These are phyloP conservation scores for Colossoma macropomum DNA, from an alignment of 2,113 vertebrate species.

Conservation along the genomic window DNA sequence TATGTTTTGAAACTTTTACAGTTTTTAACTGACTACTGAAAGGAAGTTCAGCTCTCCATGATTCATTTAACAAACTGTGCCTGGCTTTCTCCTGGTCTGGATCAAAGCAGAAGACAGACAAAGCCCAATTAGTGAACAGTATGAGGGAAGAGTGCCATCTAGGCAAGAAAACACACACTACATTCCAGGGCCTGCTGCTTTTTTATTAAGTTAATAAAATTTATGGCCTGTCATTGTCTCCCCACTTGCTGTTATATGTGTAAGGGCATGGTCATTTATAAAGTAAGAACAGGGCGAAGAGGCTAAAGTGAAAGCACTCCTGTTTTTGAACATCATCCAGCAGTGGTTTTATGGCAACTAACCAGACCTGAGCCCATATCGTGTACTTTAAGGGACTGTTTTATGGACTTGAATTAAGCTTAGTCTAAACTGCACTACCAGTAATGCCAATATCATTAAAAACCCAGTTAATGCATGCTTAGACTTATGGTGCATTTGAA, in stretches of 20 bases:
- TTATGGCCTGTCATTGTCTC: not conserved
- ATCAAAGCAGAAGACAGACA: conserved; percentile 18
- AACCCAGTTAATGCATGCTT: not conserved
- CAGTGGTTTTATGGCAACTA: not conserved
- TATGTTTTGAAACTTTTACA: no score
- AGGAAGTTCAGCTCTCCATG: no score
- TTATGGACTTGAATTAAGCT: not conserved
- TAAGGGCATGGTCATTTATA: not conserved
- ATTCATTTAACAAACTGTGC: not conserved
- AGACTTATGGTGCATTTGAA: not conserved
- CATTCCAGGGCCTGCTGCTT: not conserved
- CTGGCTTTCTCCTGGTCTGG: not conserved
- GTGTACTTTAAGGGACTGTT: not conserved
- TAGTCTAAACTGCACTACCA: not conserved
- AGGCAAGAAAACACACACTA: conserved; percentile 30
- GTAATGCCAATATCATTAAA: not conserved
- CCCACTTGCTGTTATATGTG: not conserved
- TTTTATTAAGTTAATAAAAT: not conserved
- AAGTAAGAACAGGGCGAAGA: not conserved
- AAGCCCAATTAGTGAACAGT: conserved; percentile 18
- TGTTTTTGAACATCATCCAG: not conserved
- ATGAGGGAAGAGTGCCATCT: conserved; percentile 54
- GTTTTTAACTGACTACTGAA: no score
- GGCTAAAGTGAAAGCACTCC: not conserved
- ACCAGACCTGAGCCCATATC: not conserved